Evolutionary conservation across 2,888 invertebrate species (phyloP), one percentile per base, ranked within the genome.

Genomic region (Torymus aiolomorphi): DNA sequence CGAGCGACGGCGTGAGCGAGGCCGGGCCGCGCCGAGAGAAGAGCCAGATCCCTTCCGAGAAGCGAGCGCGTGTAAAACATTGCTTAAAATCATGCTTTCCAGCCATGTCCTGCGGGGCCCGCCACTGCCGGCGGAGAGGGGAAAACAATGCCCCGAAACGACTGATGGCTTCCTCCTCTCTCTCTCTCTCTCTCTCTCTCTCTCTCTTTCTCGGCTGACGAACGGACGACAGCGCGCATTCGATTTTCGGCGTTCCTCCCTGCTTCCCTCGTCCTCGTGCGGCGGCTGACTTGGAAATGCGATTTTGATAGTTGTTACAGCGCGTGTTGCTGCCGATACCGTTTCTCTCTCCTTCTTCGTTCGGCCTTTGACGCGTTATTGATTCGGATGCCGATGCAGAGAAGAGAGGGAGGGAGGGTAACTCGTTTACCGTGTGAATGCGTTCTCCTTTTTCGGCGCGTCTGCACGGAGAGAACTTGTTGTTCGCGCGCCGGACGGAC

Each of bases 1-100:
- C 13, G 51, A 71, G 57, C 42, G 54, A 63, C 62, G 16, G 56
- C 71, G 62, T 71, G 54, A 63, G 31, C 31, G 31, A 65, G 54
- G 16, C 8, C 12, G 51, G 24, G 16, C 13, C 3, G 61, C 49
- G 20, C n/a, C 61, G 51, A n/a, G 10, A n/a, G 4, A 51, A 57
- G 66, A 63, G 24, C n/a, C 11, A 49, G 77, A 80, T 77, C 80
- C 85, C 84, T 90, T 88, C 88, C 87, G 85, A 85, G 89, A 89
- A 89, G 82, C 84, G 84, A 42, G 56, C 85, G 87, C 87, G 88
- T 88, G 88, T 89, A 89, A 88, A 89, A 89, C 88, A 88, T 85
- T 86, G 86, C 86, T 88, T 87, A 88, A 88, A 89, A 86, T 85
- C 86, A 85, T 88, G 86, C 87, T 88, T 88, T 88, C 87, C 86